Base-by-base conservation (phyloP, 92 coral and sea anemone genomes). In the Plumapathes pennacea region DNA sequence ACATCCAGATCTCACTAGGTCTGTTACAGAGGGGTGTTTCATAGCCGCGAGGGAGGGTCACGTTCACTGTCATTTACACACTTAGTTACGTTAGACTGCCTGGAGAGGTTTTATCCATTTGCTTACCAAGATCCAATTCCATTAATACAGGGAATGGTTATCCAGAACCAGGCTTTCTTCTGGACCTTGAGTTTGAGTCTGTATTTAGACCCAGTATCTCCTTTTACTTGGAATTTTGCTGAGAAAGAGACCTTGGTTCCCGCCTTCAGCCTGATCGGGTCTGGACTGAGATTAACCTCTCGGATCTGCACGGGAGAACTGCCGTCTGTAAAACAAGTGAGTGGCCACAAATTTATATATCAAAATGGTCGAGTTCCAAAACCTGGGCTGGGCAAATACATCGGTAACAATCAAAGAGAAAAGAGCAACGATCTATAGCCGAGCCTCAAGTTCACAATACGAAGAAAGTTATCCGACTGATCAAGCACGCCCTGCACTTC, bases 161-260 rank as follows among this genome's bases (percentile, higher is more conserved):
- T 15, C 74, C 76, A 67, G 4, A 32, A 30, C 32, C 68, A 43
- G 1, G 33, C 49, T 24, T 59, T 40, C 57, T 19, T 76, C 41
- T 42, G 15, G 20, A 67, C 14, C 12, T 41, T 50, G 6, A 68
- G 14, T 24, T 76, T 4, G 13, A 76, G 14, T 23, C 42, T 50
- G 70, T 67, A 76, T 0, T 59, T 24, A 7, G 54, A 44, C 22
- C 83, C 83, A 1, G 61, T 37, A 5, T 15, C 32, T 0, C 57
- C 77, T 22, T n/a, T 5, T 1, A 68, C 62, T 3, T 0, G 30
- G 20, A 67, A 54, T 46, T 52, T 34, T 10, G 76, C 77, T n/a
- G 76, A 15, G 3, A 57, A 6, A 5, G 48, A 56, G 5, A 76
- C 48, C 30, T 15, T 68, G 10, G 40, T 56, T 2, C 83, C 83